phyloP scores from a whole-genome alignment of 1,140 invertebrate genomes.

The Coenobita brevimanus region DNA sequence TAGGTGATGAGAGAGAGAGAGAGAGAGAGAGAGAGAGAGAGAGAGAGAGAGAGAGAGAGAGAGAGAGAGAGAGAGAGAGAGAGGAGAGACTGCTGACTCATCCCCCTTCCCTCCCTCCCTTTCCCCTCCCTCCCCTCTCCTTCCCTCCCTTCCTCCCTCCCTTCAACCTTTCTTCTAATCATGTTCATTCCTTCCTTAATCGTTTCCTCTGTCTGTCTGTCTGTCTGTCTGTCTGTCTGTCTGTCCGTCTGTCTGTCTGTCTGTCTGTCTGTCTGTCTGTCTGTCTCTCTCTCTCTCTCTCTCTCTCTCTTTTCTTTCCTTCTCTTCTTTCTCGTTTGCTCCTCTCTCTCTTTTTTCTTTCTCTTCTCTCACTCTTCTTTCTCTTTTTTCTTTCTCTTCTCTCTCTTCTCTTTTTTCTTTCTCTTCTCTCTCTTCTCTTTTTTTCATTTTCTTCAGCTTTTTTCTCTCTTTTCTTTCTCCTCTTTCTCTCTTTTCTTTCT shows the following conservation, averaged over 20 bases:
- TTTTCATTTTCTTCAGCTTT: background rate
- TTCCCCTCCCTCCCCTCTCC: too few relatives aligned
- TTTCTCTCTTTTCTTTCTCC: background rate
- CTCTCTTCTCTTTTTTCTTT: background rate
- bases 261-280: background rate
- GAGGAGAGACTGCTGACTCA: background rate
- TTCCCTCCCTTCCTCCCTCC: too few relatives aligned
- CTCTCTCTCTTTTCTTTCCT: background rate
- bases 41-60: conserved; percentile 23
- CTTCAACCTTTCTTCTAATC: background rate
- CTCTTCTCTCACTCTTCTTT: background rate
- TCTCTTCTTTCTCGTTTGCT: background rate
- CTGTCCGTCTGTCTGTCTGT: background rate
- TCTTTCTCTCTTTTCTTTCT: background rate
- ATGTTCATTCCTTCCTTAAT: background rate
- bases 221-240: background rate
- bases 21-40: too few relatives aligned
- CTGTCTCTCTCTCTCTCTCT: background rate
- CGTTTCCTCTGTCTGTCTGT: background rate
- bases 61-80: conserved; percentile 36
- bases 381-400: background rate
- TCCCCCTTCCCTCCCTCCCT: too few relatives aligned
- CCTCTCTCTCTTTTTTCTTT: background rate
- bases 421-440: conserved; percentile 5
- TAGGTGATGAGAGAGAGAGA: background rate